Conservation (phyloP, 1,140 invertebrate species). For the Musca domestica region DNA sequence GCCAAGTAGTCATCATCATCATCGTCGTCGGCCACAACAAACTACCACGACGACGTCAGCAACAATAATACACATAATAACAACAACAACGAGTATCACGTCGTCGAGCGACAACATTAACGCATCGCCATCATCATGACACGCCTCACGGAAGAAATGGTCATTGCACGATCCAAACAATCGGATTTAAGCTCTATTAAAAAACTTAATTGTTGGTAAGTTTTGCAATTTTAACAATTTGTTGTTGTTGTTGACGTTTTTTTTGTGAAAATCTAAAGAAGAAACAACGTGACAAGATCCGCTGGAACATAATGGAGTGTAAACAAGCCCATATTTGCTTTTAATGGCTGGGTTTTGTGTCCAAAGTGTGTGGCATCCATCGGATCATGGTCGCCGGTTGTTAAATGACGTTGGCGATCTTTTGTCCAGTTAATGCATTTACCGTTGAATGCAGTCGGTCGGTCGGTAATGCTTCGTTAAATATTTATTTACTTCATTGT, state of each 20-base stretch:
- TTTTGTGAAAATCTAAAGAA: background rate
- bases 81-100: conserved; percentile 7
- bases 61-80: background rate
- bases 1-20: too few species aligned
- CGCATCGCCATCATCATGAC: conserved; percentile 59
- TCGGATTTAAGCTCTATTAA: conserved; percentile 79
- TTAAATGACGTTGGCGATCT: conserved; percentile 13
- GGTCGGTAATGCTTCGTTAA: conserved; percentile 3
- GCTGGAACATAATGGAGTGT: background rate
- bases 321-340: conserved; percentile 11
- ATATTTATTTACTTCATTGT: background rate
- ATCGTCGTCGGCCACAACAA: background rate
- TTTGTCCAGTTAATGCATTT: conserved; percentile 3
- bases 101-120: background rate
- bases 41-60: background rate
- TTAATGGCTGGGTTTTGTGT: background rate
- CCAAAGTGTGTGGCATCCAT: background rate
- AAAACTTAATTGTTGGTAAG: conserved; percentile 87
- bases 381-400: background rate
- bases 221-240: background rate
- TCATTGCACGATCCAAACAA: conserved; percentile 81
- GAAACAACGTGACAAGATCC: background rate
- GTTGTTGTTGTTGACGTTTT: background rate
- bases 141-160: conserved; percentile 85
- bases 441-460: too few species aligned